Evolutionary conservation across 2,888 invertebrate genomes (phyloP).

Genomic region (Bhutanitis thaidina): DNA sequence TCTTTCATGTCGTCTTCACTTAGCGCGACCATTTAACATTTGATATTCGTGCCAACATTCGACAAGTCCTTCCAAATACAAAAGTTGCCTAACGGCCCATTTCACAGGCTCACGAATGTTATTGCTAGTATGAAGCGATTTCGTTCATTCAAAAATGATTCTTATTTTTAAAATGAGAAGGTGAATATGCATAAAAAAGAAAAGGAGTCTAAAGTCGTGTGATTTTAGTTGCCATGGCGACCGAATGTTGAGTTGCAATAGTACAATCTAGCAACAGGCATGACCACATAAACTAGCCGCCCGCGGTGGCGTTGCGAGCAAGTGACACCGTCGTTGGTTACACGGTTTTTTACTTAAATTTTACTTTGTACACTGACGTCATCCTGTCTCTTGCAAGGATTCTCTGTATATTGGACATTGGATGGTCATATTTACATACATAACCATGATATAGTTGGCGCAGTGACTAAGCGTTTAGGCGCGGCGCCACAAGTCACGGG

Average conservation of each 20-base stretch:
- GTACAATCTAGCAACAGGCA: constrained; percentile 63
- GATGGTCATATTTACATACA: no score
- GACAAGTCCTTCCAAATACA: constrained; percentile 40
- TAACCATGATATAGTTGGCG: no score
- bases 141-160: constrained; percentile 13
- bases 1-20: constrained; percentile 27
- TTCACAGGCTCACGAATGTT: constrained; percentile 49
- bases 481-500: no score
- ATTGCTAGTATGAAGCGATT: constrained; percentile 18
- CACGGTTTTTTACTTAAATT: no score
- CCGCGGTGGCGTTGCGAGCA: constrained; percentile 49
- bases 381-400: no score
- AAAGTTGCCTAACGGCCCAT: constrained; percentile 36
- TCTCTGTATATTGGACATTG: no score
- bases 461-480: no score
- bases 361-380: no score
- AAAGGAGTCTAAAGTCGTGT: constrained; percentile 41
- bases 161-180: constrained; percentile 10
- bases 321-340: constrained; percentile 26
- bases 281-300: constrained; percentile 56
- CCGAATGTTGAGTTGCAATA: constrained; percentile 66
- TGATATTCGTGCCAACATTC: constrained; percentile 46
- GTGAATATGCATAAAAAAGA: background rate
- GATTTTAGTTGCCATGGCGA: constrained; percentile 66
- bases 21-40: constrained; percentile 28